A percentile compares a stretch with the other conserved stretches of the same genome.
Conservation (phyloP, 2,797 vertebrate species). For the Steatocranus sp. region DNA sequence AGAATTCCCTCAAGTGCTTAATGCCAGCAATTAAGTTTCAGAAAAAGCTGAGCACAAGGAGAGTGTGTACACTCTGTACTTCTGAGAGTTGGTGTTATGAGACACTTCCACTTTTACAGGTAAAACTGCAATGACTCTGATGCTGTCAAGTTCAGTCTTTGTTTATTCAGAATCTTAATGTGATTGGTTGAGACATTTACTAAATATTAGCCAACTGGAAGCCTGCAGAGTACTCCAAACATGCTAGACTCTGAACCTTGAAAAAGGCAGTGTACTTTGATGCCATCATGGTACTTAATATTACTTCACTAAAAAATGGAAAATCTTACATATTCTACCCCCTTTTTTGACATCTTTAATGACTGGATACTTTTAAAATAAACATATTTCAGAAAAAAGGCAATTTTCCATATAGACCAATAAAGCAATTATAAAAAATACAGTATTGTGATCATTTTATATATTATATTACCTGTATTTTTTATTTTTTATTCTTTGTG, state of each 20-base stretch:
- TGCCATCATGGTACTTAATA: neutral
- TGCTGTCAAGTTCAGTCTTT: slow-evolving; percentile 4
- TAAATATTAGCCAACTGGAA: neutral
- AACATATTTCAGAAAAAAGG: neutral
- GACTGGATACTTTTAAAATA: neutral
- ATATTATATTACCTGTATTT: neutral
- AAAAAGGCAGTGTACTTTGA: neutral
- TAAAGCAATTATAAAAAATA: neutral
- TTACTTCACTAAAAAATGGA: fast-evolving
- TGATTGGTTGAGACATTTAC: neutral
- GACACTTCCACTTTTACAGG: slow-evolving; percentile 31
- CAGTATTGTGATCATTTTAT: neutral
- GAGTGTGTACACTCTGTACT: slow-evolving; percentile 19
- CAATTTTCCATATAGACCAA: neutral
- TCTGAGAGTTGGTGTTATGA: slow-evolving; percentile 26
- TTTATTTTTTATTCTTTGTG: neutral
- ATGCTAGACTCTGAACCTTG: neutral
- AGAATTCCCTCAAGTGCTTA: slow-evolving; percentile 69
- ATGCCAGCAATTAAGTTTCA: slow-evolving; percentile 69
- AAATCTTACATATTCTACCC: neutral
- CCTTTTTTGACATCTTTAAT: neutral
- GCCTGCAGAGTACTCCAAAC: neutral
- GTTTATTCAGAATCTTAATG: neutral
- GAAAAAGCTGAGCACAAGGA: slow-evolving; percentile 54
- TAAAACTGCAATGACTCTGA: slow-evolving; percentile 21